These are phyloP conservation scores for Eutrigla gurnardus DNA, from an alignment of 2,797 vertebrate genomes.

Conservation along the genomic window DNA sequence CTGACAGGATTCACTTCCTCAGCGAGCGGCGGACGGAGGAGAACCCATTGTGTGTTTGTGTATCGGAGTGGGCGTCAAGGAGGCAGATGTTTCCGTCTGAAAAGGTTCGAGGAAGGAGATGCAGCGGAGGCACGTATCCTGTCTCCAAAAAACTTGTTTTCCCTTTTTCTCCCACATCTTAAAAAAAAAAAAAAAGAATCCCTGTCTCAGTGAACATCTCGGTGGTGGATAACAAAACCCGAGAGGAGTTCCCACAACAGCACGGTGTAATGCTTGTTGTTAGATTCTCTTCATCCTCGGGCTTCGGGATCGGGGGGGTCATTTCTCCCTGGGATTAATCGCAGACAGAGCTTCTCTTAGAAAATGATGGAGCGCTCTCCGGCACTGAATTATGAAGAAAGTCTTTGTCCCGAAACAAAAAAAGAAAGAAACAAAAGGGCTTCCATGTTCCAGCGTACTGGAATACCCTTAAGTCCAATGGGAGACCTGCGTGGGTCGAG, in stretches of 20 bases:
- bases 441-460: conserved; percentile 69
- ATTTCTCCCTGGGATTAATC: conserved; percentile 66
- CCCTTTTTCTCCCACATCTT: conserved; percentile 56
- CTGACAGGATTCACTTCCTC: conserved; percentile 85
- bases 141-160: conserved; percentile 64
- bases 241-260: conserved; percentile 61
- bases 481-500: conserved; percentile 73
- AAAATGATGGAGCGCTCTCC: conserved; percentile 51
- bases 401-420: conserved; percentile 70
- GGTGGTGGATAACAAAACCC: conserved; percentile 38
- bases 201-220: conserved; percentile 34
- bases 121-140: conserved; percentile 77
- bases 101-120: conserved; percentile 82
- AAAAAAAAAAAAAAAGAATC: no score
- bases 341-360: conserved; percentile 49
- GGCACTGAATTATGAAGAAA: conserved; percentile 57
- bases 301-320: conserved; percentile 41
- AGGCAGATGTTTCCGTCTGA: conserved; percentile 87
- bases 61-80: conserved; percentile 64
- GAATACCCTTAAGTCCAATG: conserved; percentile 58
- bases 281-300: conserved; percentile 56
- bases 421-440: conserved; percentile 60
- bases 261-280: conserved; percentile 47
- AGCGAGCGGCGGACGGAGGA: conserved; percentile 47
- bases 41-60: conserved; percentile 78